Base-by-base conservation (phyloP, 2,888 invertebrate genomes). In the Hyalella azteca region DNA sequence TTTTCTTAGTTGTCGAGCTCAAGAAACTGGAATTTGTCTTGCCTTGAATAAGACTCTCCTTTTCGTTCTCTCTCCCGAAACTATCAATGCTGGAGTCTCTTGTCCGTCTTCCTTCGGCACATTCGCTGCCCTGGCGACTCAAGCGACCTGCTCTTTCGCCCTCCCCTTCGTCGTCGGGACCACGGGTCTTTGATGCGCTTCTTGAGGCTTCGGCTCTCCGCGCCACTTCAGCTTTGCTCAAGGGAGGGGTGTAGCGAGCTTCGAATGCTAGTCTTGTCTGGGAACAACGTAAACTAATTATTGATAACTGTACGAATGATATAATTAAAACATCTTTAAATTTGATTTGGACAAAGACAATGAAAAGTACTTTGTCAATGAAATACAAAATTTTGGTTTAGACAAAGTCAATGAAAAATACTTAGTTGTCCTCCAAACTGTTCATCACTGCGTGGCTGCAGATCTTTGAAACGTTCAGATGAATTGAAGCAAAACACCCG, bases 241-340 rank as follows among this genome's bases (percentile, higher is more conserved):
- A 59, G 4, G 82, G 82, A 26, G 82, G 50, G 19, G 79, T 77
- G 77, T 82, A 82, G 15, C 80, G 77, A 5, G 82, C 82, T 73
- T 82, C 82, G 49, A 82, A 82, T 4, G 82, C 78, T 9, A 82
- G 60, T 66, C 78, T 78, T 40, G 79, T 80, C 82, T 82, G 80
- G 9, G 32, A 73, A 29, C n/a, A n/a, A n/a, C n/a, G n/a, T n/a
- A n/a, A n/a, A n/a, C n/a, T n/a, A n/a, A n/a, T n/a, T n/a, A n/a
- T n/a, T n/a, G n/a, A n/a, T n/a, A n/a, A n/a, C n/a, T n/a, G n/a
- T n/a, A n/a, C n/a, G n/a, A n/a, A n/a, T n/a, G n/a, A n/a, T n/a
- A n/a, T n/a, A n/a, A n/a, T n/a, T n/a, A n/a, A n/a, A n/a, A n/a
- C n/a, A n/a, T n/a, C n/a, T n/a, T n/a, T n/a, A n/a, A n/a, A n/a